These are phyloP conservation scores for Vulpes ferrilata DNA, from an alignment of 2,113 vertebrate genomes.

Conservation along the genomic window DNA sequence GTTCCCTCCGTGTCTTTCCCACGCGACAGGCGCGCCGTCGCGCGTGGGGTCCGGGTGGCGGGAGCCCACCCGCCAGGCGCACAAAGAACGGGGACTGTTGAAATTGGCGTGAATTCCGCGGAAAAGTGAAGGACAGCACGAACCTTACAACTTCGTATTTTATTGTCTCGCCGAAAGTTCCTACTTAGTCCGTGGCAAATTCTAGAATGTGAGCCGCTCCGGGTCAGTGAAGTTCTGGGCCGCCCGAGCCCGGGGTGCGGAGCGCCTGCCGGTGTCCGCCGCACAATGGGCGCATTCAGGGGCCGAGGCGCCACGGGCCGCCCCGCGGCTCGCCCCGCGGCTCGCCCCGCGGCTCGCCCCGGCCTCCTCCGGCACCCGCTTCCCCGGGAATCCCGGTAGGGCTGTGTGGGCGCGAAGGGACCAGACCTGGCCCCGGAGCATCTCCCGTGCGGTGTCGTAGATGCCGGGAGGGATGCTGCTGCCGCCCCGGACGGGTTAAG, in stretches of 20 bases:
- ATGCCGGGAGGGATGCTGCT: neutral
- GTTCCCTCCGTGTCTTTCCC: neutral
- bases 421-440: neutral
- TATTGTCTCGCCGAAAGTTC: neutral
- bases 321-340: neutral
- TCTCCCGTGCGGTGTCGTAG: neutral
- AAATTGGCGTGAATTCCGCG: neutral
- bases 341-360: neutral
- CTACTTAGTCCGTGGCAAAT: neutral
- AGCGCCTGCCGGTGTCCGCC: neutral
- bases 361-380: neutral
- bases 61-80: neutral
- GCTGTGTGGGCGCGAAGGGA: neutral
- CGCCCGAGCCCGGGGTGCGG: neutral
- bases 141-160: slow-evolving; percentile 3
- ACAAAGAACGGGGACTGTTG: neutral
- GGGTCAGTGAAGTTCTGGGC: slow-evolving; percentile 48
- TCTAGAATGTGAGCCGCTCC: slow-evolving; percentile 1
- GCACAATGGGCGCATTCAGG: slow-evolving; percentile 74
- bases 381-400: neutral
- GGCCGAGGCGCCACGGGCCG: slow-evolving; percentile 63
- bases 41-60: neutral
- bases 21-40: neutral
- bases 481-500: neutral
- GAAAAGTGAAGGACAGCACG: slow-evolving; percentile 1